These are phyloP conservation scores for Fragum whitleyi DNA, from an alignment of 2,888 invertebrate genomes.

Conservation along the genomic window DNA sequence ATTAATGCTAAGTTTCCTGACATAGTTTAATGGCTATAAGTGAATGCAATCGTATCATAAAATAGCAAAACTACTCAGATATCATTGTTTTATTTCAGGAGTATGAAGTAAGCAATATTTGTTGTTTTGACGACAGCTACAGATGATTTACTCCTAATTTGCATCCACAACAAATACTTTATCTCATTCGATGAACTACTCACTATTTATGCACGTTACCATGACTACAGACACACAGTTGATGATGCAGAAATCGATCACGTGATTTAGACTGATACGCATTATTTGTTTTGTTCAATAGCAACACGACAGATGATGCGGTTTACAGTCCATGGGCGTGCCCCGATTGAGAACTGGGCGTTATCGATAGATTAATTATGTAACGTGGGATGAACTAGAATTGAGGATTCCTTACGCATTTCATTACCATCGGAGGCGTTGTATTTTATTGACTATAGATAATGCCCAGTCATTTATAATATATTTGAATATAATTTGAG, in stretches of 20 bases:
- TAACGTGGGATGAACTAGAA: not conserved
- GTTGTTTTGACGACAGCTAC: not conserved
- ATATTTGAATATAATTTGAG: too few species aligned
- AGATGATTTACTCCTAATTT: not conserved
- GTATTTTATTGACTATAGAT: too few species aligned
- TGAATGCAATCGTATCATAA: too few species aligned
- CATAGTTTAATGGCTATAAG: too few species aligned
- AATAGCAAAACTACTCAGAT: too few species aligned
- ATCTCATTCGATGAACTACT: not conserved
- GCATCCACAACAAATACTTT: not conserved
- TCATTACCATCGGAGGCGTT: too few species aligned
- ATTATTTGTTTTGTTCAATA: constrained; percentile 4
- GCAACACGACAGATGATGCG: not conserved
- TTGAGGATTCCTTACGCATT: too few species aligned
- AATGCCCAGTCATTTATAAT: too few species aligned
- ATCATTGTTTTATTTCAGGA: too few species aligned
- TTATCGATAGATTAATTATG: not conserved
- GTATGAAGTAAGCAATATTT: not conserved
- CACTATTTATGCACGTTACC: constrained; percentile 22
- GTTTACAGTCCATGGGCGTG: not conserved
- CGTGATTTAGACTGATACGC: constrained; percentile 10
- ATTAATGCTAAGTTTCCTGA: too few species aligned
- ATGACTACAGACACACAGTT: constrained; percentile 14
- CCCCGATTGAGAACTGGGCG: not conserved
- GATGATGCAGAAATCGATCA: constrained; percentile 2